Base-by-base conservation (phyloP, 2,113 vertebrate genomes). In the Pygoscelis antarcticus region DNA sequence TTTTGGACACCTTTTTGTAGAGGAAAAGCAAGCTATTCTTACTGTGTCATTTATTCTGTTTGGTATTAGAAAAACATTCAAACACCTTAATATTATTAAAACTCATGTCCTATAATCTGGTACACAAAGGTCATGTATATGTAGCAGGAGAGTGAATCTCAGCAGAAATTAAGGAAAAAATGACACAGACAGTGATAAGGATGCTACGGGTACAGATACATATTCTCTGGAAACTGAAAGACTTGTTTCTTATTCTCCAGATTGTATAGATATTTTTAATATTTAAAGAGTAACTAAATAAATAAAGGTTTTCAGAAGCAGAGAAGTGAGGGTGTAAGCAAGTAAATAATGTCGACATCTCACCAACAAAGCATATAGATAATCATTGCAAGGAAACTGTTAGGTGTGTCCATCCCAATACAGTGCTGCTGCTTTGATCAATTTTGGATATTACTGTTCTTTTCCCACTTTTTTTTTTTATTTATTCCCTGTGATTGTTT, bases 1-100 rank as follows among this genome's bases (percentile, higher is more conserved):
- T 62, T 92, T 65, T 91, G 7, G 21, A 68, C 32, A 49, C 4
- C 20, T 34, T 80, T 94, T 84, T 65, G 13, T 57, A 94, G 60
- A 83, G 71, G 23, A 97, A 97, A 96, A 65, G 11, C 11, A 83
- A 93, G 10, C 4, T 83, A 34, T 96, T 69, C 38, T 97, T 89
- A 55, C 20, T 64, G 40, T 21, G 23, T 60, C 32, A 13, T 86
- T 93, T 92, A 81, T 72, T 89, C 83, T 85, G 8, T 82, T 96
- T 70, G 25, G 14, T 76, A 60, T 89, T 36, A 72, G 64, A 42
- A 87, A 95, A 96, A 81, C 16, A 66, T 40, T 87, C 15, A 38
- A 89, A 57, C 29, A 89, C 52, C 60, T 97, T 83, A 81, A 44
- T 87, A 68, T 66, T 79, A 34, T 70, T 88, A 91, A 96, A 90